Evolutionary conservation across 2,113 vertebrate species (phyloP).

Genomic region (Malurus cyaneus): DNA sequence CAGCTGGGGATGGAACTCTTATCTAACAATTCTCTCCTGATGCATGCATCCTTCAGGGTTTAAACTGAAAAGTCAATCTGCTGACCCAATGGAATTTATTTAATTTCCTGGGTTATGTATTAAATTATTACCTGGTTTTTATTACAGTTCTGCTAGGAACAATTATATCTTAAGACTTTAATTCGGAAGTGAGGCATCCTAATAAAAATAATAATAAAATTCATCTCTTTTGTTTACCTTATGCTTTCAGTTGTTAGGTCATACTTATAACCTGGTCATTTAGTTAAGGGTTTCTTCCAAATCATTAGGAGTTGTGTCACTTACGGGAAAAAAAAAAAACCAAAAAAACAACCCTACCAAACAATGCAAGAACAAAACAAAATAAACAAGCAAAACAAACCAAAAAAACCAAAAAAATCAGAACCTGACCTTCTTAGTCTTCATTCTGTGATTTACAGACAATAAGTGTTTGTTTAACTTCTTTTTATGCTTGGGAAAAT

Average conservation of each 20-base stretch:
- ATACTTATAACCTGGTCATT: neutral
- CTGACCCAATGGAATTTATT: slow-evolving; percentile 18
- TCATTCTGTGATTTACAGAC: neutral
- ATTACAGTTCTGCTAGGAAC: slow-evolving; percentile 3
- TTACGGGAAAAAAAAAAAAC: neutral
- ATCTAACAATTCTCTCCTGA: slow-evolving; percentile 38
- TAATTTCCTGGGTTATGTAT: slow-evolving; percentile 57
- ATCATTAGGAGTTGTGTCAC: neutral
- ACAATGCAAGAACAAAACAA: neutral
- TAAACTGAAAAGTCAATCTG: neutral
- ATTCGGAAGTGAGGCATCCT: neutral
- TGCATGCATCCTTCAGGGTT: slow-evolving; percentile 11
- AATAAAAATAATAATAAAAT: neutral
- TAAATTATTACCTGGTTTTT: neutral
- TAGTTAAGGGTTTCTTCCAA: neutral
- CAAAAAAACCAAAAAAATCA: neutral
- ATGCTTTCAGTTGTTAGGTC: neutral
- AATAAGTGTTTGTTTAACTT: neutral
- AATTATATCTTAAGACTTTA: neutral
- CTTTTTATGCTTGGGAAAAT: neutral
- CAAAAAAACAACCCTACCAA: neutral
- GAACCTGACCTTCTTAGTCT: neutral
- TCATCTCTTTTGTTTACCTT: neutral
- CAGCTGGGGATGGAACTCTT: slow-evolving; percentile 16
- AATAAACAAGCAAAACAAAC: neutral